Base-by-base conservation (phyloP, 2,888 invertebrate species). In the Apamea monoglypha region DNA sequence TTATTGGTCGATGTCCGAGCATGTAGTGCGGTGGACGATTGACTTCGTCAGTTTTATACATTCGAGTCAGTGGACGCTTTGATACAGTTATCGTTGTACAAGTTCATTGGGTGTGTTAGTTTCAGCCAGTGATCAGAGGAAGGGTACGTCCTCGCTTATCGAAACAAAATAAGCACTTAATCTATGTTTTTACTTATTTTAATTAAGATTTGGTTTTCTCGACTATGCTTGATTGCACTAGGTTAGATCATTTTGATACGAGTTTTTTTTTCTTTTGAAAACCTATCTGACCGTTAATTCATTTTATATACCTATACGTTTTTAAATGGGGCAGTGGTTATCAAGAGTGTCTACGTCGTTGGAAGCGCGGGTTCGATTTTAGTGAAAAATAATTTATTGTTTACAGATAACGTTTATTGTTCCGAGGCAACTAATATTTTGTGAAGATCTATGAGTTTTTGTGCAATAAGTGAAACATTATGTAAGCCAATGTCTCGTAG, bases 31-130 rank as follows among this genome's bases (percentile, higher is more conserved):
- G 88, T 89, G 91, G 85, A 84, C 86, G 90, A 88, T 88, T 87
- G 87, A 83, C 88, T 90, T 89, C 86, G 89, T 84, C 93, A 90
- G 92, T 93, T 94, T 94, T 96, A 96, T 96, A 96, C 90, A 91
- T 88, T 87, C 40, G 78, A 90, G 81, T 89, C 84, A 89, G 85
- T 89, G 88, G 91, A 83, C 88, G 88, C 83, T 90, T 74, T 85
- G 82, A 87, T 88, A 84, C 78, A 88, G 85, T 89, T 89, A 88
- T 87, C 86, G 84, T 83, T 84, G 81, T 86, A 84, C 85, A 86
- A 88, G 87, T 90, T 87, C 80, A 86, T 82, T 82, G 84, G 76
- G 69, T 85, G 68, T 73, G 77, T 83, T 71, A 70, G 67, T 83
- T 82, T 88, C 82, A 82, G 84, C 53, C 76, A 73, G 80, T 77